Evolutionary conservation across 64 coral and sea anemone species (phyloP), one percentile per base, ranked within the genome.

Genomic region (Stylophora pistillata): DNA sequence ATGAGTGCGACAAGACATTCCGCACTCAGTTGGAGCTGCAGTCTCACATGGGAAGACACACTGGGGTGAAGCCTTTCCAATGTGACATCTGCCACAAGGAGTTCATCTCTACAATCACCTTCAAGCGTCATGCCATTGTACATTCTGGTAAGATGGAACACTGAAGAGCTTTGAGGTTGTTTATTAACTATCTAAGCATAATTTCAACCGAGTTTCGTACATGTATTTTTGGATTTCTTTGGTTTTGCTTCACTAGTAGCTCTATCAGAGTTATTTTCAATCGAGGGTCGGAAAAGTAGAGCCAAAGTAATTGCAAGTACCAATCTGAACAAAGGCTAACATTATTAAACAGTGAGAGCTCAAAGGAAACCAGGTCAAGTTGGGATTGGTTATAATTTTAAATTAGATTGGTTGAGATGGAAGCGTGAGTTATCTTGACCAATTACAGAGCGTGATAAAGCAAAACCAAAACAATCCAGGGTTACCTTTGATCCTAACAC

Each of bases 101-200:
- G 59, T 98, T 98, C 33, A 98, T 98, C 55, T 98, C 96, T 47
- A 90, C 96, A 31, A 94, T 98, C 59, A 98, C 96, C 29, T 98
- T 98, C 47, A 98, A 98, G 83, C 78, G 96, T 56, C 96, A 98
- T 73, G 92, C 88, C 23, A 98, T 98, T 87, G 96, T 98, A 11
- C 96, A 98, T 89, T 94, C 96, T 20, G 96, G 96, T 95, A 89
- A 56, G 82, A 15, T 72, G 12, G 55, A 15, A 29, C 15, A 5
- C 30, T 32, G 30, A 23, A 1, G 21, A 27, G 34, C 55, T 1
- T 33, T n/a, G 9, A 34, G 64, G 26, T 11, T 2, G 5, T n/a
- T 68, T 10, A 12, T 64, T 21, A 1, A 10, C 18, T 25, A 68
- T 10, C 12, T 10, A 25, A 10, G 26, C 7, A 0, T 2, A 4